These are phyloP conservation scores for Tipula lateralis DNA, from an alignment of 2,888 invertebrate species.

Conservation along the genomic window DNA sequence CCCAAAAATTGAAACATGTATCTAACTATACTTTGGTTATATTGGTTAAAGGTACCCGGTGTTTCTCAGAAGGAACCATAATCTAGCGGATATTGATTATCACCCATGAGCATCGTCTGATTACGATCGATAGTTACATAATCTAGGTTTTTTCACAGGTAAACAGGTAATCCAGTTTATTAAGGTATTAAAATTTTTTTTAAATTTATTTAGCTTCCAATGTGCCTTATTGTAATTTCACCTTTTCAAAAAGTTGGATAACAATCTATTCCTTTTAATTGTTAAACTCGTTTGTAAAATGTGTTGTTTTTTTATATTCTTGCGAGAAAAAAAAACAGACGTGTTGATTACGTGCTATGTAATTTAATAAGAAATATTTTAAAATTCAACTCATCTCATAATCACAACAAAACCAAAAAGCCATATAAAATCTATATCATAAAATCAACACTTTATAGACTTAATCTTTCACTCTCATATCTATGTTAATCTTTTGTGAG, in stretches of 20 bases:
- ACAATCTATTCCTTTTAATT: not conserved
- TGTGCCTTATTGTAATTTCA: not conserved
- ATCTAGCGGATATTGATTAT: too few species aligned
- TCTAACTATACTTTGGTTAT: too few species aligned
- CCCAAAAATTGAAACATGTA: too few species aligned
- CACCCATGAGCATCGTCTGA: too few species aligned
- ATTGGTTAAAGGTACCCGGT: too few species aligned
- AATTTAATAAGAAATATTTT: not conserved
- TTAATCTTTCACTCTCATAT: not conserved
- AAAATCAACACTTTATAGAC: not conserved
- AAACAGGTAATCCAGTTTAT: too few species aligned
- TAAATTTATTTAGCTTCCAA: too few species aligned
- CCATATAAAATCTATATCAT: not conserved
- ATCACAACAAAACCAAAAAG: not conserved
- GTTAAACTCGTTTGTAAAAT: not conserved
- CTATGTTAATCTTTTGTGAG: not conserved
- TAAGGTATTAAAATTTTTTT: too few species aligned
- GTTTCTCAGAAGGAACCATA: too few species aligned
- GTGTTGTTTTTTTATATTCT: not conserved
- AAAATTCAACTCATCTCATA: not conserved
- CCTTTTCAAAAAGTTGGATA: too few species aligned
- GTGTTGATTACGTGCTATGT: not conserved
- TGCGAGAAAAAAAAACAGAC: not conserved
- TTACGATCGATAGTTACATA: too few species aligned
- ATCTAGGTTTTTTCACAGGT: too few species aligned